These are phyloP conservation scores for Portunus trituberculatus DNA, from an alignment of 1,140 invertebrate genomes.

Conservation along the genomic window DNA sequence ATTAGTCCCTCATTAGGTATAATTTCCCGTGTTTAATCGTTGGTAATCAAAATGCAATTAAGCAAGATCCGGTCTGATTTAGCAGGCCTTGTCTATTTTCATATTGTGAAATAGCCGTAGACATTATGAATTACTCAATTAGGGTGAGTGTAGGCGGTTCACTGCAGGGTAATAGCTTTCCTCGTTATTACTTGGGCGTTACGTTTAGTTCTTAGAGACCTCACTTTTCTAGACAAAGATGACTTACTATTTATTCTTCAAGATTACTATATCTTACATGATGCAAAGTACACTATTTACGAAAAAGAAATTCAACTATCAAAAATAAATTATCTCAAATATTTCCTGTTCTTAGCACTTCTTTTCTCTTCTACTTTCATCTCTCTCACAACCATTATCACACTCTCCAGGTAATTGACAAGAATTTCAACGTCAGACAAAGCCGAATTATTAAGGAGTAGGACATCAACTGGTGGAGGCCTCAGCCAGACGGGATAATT, in stretches of 20 bases:
- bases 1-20: conserved; percentile 72
- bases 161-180: conserved; percentile 34
- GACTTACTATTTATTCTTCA: background rate
- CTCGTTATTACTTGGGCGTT: background rate
- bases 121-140: conserved; percentile 66
- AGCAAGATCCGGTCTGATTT: conserved; percentile 67
- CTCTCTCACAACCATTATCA: background rate
- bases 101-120: conserved; percentile 64
- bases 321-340: background rate
- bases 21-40: conserved; percentile 69
- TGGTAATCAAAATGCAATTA: conserved; percentile 73
- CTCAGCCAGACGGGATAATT: background rate
- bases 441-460: conserved; percentile 36
- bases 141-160: conserved; percentile 41
- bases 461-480: background rate
- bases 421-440: conserved; percentile 43
- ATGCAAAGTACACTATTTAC: background rate
- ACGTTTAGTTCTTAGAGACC: background rate
- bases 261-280: background rate
- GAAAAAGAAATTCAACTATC: background rate
- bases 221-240: background rate
- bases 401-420: conserved; percentile 41
- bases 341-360: background rate
- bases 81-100: conserved; percentile 66
- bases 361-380: background rate